Evolutionary conservation across 2,797 vertebrate species (phyloP).

Genomic region (Crypturellus tataupa): DNA sequence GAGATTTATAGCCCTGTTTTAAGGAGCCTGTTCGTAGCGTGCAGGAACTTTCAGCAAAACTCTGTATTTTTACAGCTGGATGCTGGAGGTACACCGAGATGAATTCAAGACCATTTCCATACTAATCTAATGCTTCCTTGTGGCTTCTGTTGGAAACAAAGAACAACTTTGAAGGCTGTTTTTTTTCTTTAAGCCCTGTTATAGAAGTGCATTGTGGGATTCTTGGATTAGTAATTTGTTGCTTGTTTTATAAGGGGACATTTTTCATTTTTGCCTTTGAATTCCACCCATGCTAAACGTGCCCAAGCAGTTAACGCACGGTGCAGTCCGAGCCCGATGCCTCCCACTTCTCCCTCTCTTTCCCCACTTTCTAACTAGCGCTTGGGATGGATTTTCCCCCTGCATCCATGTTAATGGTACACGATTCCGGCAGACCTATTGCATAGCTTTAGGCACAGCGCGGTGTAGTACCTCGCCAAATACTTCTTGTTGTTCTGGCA

Average conservation of each 20-base stretch:
- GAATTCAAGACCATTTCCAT: conserved; percentile 17
- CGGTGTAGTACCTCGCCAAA: conserved; percentile 10
- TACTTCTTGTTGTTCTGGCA: background rate
- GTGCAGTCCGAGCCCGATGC: accelerated
- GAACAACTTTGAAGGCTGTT: background rate
- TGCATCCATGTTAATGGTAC: background rate
- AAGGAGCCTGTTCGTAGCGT: background rate
- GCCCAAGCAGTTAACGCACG: accelerated
- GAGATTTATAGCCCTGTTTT: background rate
- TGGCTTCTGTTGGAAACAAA: background rate
- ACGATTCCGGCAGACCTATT: background rate
- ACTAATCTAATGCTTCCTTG: background rate
- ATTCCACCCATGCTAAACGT: background rate
- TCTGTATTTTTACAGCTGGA: conserved; percentile 56
- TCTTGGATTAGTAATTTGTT: background rate
- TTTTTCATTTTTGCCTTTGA: background rate
- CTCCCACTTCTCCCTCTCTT: background rate
- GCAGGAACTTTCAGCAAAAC: background rate
- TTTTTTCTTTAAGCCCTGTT: background rate
- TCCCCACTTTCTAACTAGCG: background rate
- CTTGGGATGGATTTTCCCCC: background rate
- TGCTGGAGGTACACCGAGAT: background rate
- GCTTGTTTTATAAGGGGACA: background rate
- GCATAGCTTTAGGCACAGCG: background rate
- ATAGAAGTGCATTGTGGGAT: background rate